phyloP scores from a whole-genome alignment of 2,888 invertebrate genomes.

The Philonicus albiceps region DNA sequence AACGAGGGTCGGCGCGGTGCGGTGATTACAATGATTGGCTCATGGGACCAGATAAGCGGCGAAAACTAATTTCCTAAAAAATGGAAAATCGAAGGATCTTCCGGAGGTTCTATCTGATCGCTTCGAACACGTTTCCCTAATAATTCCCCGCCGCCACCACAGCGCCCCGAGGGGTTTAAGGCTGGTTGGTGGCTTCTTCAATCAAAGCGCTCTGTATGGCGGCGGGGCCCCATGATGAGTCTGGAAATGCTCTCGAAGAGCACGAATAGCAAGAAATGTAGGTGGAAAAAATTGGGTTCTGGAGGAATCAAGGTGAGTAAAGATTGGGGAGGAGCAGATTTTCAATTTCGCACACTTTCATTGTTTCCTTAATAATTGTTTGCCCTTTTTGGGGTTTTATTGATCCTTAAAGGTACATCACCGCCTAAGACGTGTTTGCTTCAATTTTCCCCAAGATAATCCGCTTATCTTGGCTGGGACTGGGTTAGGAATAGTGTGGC shows the following conservation, averaged over 20 bases:
- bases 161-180: background rate
- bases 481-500: background rate
- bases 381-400: background rate
- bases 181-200: background rate
- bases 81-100: background rate
- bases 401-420: conserved; percentile 11
- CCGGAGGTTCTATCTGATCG: background rate
- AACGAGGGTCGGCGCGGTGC: background rate
- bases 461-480: background rate
- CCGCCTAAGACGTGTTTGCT: conserved; percentile 17
- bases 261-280: background rate
- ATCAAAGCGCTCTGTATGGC: background rate
- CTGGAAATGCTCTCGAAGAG: background rate
- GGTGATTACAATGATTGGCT: background rate
- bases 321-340: background rate
- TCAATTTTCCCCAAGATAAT: conserved; percentile 22
- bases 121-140: background rate
- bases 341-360: background rate
- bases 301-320: background rate
- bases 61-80: conserved; percentile 7
- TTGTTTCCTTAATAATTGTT: background rate
- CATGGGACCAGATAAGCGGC: background rate
- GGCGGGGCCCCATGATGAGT: background rate
- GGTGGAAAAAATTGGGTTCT: background rate
- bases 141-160: background rate